phyloP scores from a whole-genome alignment of 2,888 invertebrate genomes.

The Cryptus armator region DNA sequence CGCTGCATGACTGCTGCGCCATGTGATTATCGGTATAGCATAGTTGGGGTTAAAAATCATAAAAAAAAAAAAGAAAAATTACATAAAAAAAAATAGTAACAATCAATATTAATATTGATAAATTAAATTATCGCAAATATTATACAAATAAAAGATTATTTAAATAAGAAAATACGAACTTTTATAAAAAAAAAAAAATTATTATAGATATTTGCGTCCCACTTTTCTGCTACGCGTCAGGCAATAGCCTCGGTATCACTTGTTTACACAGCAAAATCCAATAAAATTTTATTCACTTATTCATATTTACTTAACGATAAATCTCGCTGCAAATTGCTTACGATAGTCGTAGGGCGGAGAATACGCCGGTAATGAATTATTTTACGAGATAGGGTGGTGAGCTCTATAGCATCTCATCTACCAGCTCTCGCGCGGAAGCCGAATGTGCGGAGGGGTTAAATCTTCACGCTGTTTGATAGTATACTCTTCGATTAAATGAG shows the following conservation, averaged over 20 bases:
- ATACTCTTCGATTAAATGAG: constrained; percentile 61
- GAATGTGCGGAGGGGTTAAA: constrained; percentile 49
- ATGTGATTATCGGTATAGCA: no score
- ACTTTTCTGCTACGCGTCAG: neutral
- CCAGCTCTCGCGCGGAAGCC: neutral
- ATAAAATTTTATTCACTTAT: constrained; percentile 54
- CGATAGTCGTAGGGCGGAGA: constrained; percentile 6
- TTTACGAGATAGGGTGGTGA: constrained; percentile 30
- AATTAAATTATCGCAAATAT: no score
- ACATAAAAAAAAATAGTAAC: constrained; percentile 22
- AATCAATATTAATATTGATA: neutral
- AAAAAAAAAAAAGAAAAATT: no score
- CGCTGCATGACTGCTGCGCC: no score
- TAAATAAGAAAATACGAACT: no score
- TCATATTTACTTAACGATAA: constrained; percentile 61
- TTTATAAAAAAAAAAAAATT: constrained; percentile 5
- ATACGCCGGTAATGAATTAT: constrained; percentile 55
- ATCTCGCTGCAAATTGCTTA: constrained; percentile 41
- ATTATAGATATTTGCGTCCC: neutral
- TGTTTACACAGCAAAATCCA: constrained; percentile 49
- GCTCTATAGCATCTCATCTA: constrained; percentile 26
- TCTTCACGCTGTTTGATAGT: constrained; percentile 57
- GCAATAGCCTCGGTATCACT: constrained; percentile 50
- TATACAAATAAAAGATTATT: no score
- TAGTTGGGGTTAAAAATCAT: no score